Evolutionary conservation across 2,888 invertebrate species (phyloP).

Genomic region (Luperina nickerlii): DNA sequence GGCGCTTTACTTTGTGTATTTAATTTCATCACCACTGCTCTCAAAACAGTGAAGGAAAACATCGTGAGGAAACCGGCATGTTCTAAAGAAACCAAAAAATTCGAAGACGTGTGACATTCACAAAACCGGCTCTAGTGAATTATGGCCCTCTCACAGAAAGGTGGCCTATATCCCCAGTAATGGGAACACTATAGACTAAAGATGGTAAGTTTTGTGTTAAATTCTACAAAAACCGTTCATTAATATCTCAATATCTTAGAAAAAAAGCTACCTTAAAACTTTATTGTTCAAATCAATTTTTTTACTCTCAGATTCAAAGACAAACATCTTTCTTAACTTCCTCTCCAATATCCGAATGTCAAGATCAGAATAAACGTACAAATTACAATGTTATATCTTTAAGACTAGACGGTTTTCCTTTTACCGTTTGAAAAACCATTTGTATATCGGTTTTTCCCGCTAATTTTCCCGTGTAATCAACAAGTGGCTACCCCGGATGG

Average conservation of each 20-base stretch:
- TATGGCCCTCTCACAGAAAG: too few relatives aligned
- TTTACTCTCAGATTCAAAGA: not conserved
- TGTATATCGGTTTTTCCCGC: slow-evolving; percentile 62
- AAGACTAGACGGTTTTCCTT: slow-evolving; percentile 23
- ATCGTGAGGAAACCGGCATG: too few relatives aligned
- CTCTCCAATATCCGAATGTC: slow-evolving; percentile 48
- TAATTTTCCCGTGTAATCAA: slow-evolving; percentile 71
- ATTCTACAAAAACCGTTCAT: not conserved
- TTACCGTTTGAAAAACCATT: slow-evolving; percentile 33
- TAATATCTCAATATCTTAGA: not conserved
- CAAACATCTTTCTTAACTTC: slow-evolving; percentile 40
- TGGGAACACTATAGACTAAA: too few relatives aligned
- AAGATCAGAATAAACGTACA: slow-evolving; percentile 38
- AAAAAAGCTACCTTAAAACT: not conserved
- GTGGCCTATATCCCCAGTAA: too few relatives aligned
- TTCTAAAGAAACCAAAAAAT: too few relatives aligned
- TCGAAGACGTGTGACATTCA: too few relatives aligned
- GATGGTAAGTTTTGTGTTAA: not conserved
- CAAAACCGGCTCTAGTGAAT: too few relatives aligned
- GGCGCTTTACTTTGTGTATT: not conserved
- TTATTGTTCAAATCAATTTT: not conserved
- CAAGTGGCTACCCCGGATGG: slow-evolving; percentile 71
- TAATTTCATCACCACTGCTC: not conserved
- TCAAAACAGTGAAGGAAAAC: too few relatives aligned
- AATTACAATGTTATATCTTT: slow-evolving; percentile 16